These are phyloP conservation scores for Drosophila fulvimacula DNA, from an alignment of 2,888 invertebrate genomes.

Conservation along the genomic window DNA sequence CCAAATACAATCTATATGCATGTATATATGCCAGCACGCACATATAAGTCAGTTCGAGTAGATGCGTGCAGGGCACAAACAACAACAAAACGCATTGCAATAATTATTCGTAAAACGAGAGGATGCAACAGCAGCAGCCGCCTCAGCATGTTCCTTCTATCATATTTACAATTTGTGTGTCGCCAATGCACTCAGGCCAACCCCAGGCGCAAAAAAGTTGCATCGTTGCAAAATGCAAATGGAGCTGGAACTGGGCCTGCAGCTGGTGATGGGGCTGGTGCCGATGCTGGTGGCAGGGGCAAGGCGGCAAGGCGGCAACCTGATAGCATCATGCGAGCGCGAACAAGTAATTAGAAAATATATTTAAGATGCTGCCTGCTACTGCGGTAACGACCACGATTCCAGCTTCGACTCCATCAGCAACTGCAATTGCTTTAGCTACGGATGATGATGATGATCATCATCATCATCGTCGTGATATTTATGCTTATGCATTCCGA, in stretches of 20 bases:
- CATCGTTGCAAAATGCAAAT: conserved; percentile 46
- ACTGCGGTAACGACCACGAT: conserved; percentile 12
- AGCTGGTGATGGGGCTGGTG: neutral
- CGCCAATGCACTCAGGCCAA: conserved; percentile 66
- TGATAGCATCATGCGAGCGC: conserved; percentile 65
- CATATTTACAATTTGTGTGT: conserved; percentile 79
- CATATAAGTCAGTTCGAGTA: conserved; percentile 13
- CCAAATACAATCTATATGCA: neutral
- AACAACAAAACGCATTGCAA: conserved; percentile 50
- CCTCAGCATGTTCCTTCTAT: conserved; percentile 69
- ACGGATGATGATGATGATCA: conserved; percentile 24
- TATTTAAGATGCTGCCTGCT: conserved; percentile 55
- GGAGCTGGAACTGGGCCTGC: conserved; percentile 12
- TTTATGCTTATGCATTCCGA: conserved; percentile 31
- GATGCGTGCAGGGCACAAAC: conserved; percentile 25
- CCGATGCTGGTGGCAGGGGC: neutral
- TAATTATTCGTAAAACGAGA: conserved; percentile 42
- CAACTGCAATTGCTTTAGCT: conserved; percentile 15
- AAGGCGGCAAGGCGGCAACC: conserved; percentile 21
- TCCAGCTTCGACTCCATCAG: conserved; percentile 16
- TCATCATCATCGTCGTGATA: conserved; percentile 24
- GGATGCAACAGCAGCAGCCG: conserved; percentile 23
- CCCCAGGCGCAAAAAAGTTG: conserved; percentile 19
- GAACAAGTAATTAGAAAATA: conserved; percentile 82
- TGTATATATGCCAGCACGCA: neutral